phyloP scores from a whole-genome alignment of 2,113 vertebrate species.

The Stigmatopora nigra region DNA sequence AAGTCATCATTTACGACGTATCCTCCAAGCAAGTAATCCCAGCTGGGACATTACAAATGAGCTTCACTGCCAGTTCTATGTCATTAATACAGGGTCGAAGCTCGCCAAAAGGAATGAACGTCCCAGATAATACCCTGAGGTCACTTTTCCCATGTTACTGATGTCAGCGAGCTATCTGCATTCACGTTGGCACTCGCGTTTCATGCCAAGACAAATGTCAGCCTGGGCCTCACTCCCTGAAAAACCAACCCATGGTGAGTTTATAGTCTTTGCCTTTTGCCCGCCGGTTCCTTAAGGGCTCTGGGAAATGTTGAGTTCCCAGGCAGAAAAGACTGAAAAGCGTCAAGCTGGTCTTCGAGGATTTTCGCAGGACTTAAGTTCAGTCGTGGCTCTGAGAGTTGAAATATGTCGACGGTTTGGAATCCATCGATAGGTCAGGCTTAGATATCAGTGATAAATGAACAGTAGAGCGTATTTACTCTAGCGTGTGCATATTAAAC shows the following conservation, averaged over 20 bases:
- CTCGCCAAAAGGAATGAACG: slow-evolving; percentile 24
- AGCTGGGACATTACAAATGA: slow-evolving; percentile 6
- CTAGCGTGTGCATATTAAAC: slow-evolving; percentile 30
- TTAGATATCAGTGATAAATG: slow-evolving; percentile 44
- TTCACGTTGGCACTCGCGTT: slow-evolving; percentile 28
- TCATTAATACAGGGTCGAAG: slow-evolving; percentile 30
- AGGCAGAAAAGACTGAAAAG: slow-evolving; percentile 36
- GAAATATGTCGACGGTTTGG: slow-evolving; percentile 7
- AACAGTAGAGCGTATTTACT: slow-evolving; percentile 16
- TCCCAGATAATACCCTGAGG: slow-evolving; percentile 20
- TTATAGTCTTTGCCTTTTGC: slow-evolving; percentile 37
- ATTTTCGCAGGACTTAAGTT: slow-evolving; percentile 15
- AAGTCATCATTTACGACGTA: neutral
- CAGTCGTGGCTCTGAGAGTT: neutral
- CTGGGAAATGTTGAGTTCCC: slow-evolving; percentile 71
- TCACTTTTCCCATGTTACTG: slow-evolving; percentile 54
- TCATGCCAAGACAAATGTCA: slow-evolving; percentile 64
- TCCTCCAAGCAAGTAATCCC: slow-evolving; percentile 13
- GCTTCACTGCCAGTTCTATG: slow-evolving; percentile 3
- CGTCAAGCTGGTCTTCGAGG: slow-evolving; percentile 24
- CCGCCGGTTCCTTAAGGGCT: slow-evolving; percentile 19
- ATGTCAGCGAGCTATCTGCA: slow-evolving; percentile 39
- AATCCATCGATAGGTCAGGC: slow-evolving; percentile 6
- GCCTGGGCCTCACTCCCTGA: slow-evolving; percentile 19
- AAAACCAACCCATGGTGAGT: slow-evolving; percentile 42